These are phyloP conservation scores for Thymelicus acteon DNA, from an alignment of 2,888 invertebrate genomes.

Conservation along the genomic window DNA sequence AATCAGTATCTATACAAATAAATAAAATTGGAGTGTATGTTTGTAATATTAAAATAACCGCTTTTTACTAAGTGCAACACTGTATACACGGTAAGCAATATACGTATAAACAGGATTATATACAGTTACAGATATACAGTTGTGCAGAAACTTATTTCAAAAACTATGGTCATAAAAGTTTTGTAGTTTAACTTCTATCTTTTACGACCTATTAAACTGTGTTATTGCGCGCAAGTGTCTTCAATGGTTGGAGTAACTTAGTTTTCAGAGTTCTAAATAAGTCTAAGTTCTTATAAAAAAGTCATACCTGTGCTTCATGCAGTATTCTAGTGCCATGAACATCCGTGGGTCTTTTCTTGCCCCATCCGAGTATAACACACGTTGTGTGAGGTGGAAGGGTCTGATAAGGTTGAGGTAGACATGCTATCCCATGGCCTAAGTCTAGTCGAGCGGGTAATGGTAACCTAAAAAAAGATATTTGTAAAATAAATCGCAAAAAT, in stretches of 20 bases:
- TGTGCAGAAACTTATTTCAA: background rate
- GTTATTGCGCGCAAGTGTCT: background rate
- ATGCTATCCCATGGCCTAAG: slow-evolving; percentile 88
- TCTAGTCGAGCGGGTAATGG: slow-evolving; percentile 66
- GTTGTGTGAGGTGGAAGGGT: slow-evolving; percentile 86
- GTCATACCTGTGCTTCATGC: slow-evolving; percentile 92
- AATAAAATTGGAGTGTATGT: too few relatives aligned
- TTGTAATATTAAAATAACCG: too few relatives aligned
- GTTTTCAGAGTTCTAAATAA: background rate
- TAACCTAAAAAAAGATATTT: slow-evolving; percentile 53
- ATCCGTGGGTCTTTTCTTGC: slow-evolving; percentile 91
- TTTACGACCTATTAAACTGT: background rate
- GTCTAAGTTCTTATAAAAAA: background rate
- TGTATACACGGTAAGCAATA: too few relatives aligned
- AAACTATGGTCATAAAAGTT: background rate
- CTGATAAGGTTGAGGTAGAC: slow-evolving; percentile 90
- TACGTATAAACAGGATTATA: background rate
- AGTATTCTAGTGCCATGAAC: slow-evolving; percentile 92
- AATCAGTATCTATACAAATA: too few relatives aligned
- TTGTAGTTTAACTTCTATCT: background rate
- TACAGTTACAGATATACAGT: too few relatives aligned
- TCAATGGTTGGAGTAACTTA: background rate
- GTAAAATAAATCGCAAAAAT: background rate
- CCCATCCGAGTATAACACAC: slow-evolving; percentile 97
- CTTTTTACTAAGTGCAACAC: too few relatives aligned